Evolutionary conservation across 2,113 vertebrate species (phyloP), one percentile per base, ranked within the genome.

Genomic region (Lepidothrix coronata): DNA sequence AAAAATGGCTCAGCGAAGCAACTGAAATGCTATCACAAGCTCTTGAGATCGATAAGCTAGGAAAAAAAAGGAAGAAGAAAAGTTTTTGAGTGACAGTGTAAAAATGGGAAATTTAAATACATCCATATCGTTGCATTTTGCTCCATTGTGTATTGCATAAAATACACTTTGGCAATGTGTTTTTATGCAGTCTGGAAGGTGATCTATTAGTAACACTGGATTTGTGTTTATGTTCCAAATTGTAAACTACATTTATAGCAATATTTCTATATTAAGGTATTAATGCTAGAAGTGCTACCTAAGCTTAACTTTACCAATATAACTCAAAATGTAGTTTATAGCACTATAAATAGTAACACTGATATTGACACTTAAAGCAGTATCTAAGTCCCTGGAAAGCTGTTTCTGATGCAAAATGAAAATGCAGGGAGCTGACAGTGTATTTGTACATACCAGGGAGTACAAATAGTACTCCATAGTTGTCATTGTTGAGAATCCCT

Each of bases 1-100:
- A 98, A 98, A 98, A 98, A 97, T 97, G 97, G 97, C 97, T 93
- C 96, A 94, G 89, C 2, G 23, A 96, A 97, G 96, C 94, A 96
- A 96, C 94, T 95, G 96, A 97, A 97, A 96, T 95, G 96, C 97
- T 96, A 97, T 98, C 97, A 93, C 94, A 96, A 97, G 97, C 97
- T 92, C 87, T 96, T 81, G 96, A 97, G 97, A 98, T 98, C 98
- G 85, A 98, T 98, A 98, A 96, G 85, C 94, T 96, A 82, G 24
- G 57, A 35, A 57, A 86, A 93, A 96, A 96, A 78, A 51, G 14
- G 61, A 93, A 91, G 96, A 97, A 95, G 88, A 87, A 95, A 97
- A 97, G 95, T 96, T 97, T 97, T 97, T 98, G 97, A 98, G 97
- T 98, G 98, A 97, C 97, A 98, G 97, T 93, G 97, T 97, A 97